Conservation (phyloP, 2,888 invertebrate genomes). For the Pristionchus exspectatus region DNA sequence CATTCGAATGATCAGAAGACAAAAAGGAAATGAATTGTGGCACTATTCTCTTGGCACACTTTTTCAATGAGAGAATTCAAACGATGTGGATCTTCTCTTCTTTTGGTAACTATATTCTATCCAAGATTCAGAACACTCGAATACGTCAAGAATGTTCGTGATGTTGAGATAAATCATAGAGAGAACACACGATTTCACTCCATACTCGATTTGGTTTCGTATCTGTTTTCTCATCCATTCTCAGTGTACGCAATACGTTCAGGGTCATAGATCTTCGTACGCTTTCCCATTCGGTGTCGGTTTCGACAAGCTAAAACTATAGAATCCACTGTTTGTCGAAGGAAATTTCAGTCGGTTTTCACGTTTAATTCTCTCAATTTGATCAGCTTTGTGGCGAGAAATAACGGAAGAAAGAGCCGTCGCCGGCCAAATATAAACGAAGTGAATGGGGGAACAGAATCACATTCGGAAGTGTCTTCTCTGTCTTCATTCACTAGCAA, state of each 20-base stretch:
- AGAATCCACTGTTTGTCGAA: neutral
- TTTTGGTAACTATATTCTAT: neutral
- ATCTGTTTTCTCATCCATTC: neutral
- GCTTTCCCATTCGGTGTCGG: neutral
- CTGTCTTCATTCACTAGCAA: neutral
- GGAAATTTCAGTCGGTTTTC: neutral
- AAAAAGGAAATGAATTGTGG: neutral
- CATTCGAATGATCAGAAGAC: neutral
- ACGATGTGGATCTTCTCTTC: neutral
- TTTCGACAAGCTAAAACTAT: slow-evolving; percentile 7
- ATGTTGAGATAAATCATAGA: neutral
- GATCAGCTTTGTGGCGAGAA: slow-evolving; percentile 1
- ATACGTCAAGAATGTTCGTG: neutral
- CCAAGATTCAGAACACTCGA: neutral
- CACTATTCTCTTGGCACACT: neutral
- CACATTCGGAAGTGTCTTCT: neutral
- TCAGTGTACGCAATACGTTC: neutral
- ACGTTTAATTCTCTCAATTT: neutral
- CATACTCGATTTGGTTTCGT: neutral
- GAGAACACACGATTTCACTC: neutral
- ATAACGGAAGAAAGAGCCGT: neutral
- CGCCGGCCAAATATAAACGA: neutral
- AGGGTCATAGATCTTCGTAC: neutral
- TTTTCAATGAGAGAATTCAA: neutral
- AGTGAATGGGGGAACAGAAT: neutral